Base-by-base conservation (phyloP, 2,113 vertebrate species). In the Oreochromis aureus region DNA sequence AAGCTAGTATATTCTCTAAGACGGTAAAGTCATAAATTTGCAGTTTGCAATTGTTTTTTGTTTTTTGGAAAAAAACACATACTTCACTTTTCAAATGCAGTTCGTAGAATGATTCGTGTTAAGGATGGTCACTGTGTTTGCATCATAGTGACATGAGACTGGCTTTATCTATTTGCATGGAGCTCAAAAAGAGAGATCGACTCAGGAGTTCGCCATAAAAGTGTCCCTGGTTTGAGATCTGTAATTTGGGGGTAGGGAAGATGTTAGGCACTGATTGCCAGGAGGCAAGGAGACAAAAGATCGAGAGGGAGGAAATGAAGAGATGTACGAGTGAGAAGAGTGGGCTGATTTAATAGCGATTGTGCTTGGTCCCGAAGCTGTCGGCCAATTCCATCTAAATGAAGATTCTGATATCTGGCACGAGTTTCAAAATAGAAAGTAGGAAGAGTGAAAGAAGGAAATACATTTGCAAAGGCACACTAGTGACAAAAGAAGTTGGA, bases 221-320 rank as follows among this genome's bases (percentile, higher is more conserved):
- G 82, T 83, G 53, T 44, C 15, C 34, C 34, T 86, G 85, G 82
- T 90, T 89, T 89, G 85, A 90, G 81, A 78, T 91, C 53, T 85
- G 59, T 85, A 87, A 89, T 90, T 54, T 83, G 30, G 55, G n/a
- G 76, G 36, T n/a, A 87, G 81, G 54, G 63, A 83, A 63, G 44
- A 88, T 80, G 36, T 80, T 30, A 9, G 79, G n/a, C 41, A 81
- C 7, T 92, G 88, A 91, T 90, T 90, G 66, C 80, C 5, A 10
- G 36, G 73, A 86, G 76, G 55, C 24, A 76, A 10, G 24, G 39
- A 71, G 89, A 83, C 85, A 91, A 84, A 87, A 85, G 34, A 83
- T 36, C 5, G 6, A 80, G 3, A 24, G 22, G 34, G 44, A 81
- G 82, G 58, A 88, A 76, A 90, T 41, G 82, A 82, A 69, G 44